Evolutionary conservation across 2,888 invertebrate species (phyloP).

Genomic region (Coelopa pilipes): DNA sequence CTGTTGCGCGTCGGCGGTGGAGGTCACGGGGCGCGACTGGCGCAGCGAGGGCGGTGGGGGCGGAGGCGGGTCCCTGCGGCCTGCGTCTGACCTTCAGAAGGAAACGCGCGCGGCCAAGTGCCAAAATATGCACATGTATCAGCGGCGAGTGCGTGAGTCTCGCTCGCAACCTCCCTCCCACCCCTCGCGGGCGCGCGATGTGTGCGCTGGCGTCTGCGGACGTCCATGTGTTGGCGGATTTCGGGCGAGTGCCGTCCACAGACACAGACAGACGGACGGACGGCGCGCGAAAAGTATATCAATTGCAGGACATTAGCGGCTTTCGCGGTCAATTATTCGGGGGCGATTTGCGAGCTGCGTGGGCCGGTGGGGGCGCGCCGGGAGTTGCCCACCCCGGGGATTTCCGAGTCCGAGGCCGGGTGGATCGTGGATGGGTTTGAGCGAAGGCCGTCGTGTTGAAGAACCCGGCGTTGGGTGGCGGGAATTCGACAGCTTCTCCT

Average conservation of each 20-base stretch:
- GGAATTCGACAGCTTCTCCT: not conserved
- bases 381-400: no score
- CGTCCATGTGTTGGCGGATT: not conserved
- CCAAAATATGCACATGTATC: conserved; percentile 33
- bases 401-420: not conserved
- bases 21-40: no score
- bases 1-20: conserved; percentile 2
- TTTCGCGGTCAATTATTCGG: conserved; percentile 59
- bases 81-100: conserved; percentile 32
- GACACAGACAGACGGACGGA: not conserved
- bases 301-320: conserved; percentile 60
- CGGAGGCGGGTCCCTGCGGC: not conserved
- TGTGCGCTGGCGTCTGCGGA: conserved; percentile 37
- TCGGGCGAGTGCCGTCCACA: not conserved
- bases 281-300: conserved; percentile 46
- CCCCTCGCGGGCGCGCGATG: no score
- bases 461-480: not conserved
- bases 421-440: no score
- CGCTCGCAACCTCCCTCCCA: not conserved
- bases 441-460: not conserved
- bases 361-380: conserved; percentile 5
- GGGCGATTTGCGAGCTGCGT: conserved; percentile 18
- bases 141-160: conserved; percentile 21
- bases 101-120: conserved; percentile 23
- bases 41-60: not conserved